Percentiles rank a stretch among this genome's conserved stretches.
Conservation (phyloP, 2,113 vertebrate genomes). For the Cyanoramphus novaezelandiae region DNA sequence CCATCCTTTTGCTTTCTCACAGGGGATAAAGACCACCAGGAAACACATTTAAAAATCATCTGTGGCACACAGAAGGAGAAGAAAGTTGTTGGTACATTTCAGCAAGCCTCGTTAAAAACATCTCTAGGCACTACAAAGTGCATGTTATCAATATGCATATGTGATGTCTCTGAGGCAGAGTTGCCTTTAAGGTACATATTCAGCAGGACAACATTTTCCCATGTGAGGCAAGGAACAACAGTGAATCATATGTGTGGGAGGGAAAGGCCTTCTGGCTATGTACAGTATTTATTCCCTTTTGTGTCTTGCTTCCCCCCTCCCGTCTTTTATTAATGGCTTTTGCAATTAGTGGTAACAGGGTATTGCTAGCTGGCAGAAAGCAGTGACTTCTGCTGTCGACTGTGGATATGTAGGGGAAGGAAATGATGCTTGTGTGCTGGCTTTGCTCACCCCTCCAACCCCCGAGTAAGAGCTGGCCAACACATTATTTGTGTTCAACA, state of each 20-base stretch:
- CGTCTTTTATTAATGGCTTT: constrained; percentile 78
- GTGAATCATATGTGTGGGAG: constrained; percentile 83
- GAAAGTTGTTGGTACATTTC: constrained; percentile 76
- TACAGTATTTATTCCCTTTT: constrained; percentile 79
- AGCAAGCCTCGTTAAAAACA: constrained; percentile 80
- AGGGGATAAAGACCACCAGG: constrained; percentile 58
- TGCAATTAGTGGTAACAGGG: constrained; percentile 77
- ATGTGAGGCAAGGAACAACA: constrained; percentile 79
- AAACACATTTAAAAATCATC: constrained; percentile 64
- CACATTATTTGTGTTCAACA: background rate
- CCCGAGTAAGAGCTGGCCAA: background rate
- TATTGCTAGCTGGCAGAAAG: constrained; percentile 67
- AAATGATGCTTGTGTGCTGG: background rate
- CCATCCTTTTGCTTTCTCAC: constrained; percentile 47
- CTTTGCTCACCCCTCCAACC: background rate
- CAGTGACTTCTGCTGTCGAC: constrained; percentile 44
- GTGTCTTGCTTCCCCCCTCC: constrained; percentile 62
- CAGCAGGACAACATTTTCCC: constrained; percentile 83
- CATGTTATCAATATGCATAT: constrained; percentile 85
- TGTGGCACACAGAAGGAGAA: constrained; percentile 66
- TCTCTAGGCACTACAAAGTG: constrained; percentile 80
- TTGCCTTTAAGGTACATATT: constrained; percentile 81
- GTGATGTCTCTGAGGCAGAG: constrained; percentile 81
- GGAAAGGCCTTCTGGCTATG: constrained; percentile 75
- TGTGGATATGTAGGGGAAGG: background rate